Conservation (phyloP, 2,888 invertebrate genomes). For the Acrocyrtus sp. region DNA sequence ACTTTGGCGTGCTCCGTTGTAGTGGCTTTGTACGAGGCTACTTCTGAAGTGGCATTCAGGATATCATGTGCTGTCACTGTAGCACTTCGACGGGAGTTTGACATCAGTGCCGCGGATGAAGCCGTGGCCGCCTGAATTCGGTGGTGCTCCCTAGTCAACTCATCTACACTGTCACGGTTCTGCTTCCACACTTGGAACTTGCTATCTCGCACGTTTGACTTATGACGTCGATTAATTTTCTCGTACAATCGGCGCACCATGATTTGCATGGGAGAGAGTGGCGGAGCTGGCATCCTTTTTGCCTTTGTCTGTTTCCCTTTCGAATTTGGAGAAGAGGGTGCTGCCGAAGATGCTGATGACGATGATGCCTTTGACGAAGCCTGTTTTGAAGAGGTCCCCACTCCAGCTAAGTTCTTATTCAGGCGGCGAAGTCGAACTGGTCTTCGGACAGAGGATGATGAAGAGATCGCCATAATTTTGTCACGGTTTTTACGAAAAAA, state of each 20-base stretch:
- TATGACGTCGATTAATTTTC: constrained; percentile 20
- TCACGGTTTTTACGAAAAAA: constrained; percentile 32
- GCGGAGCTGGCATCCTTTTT: neutral
- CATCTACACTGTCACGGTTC: constrained; percentile 14
- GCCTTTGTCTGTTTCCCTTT: constrained; percentile 18
- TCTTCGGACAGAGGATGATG: constrained; percentile 2
- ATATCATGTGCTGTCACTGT: constrained; percentile 14
- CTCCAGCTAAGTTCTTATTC: neutral
- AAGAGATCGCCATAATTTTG: constrained; percentile 21
- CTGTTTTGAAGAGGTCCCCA: neutral
- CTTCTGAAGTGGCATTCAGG: constrained; percentile 5
- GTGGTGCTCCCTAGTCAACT: constrained; percentile 18
- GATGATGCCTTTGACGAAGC: neutral
- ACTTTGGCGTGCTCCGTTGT: constrained; percentile 30
- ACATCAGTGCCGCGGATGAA: constrained; percentile 9
- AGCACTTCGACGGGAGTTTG: neutral
- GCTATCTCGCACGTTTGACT: constrained; percentile 14
- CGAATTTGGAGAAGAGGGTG: too few species aligned
- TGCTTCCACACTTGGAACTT: constrained; percentile 23
- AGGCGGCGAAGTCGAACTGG: constrained; percentile 11
- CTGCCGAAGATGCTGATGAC: too few species aligned
- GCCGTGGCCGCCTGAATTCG: constrained; percentile 14
- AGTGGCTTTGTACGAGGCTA: neutral
- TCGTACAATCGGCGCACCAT: constrained; percentile 31
- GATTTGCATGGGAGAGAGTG: constrained; percentile 19